Conservation (phyloP, 1,140 invertebrate genomes). For the Bombyx mori region ASM3026992v2 NC_085118.1:3883001-3883500, state of each 20-base stretch:
- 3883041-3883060: too few relatives aligned
- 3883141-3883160: conserved; percentile 29
- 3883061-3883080: too few relatives aligned
- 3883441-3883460: too few relatives aligned
- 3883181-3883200: neutral
- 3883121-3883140: conserved; percentile 48
- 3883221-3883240: neutral
- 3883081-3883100: conserved; percentile 37
- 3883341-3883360: too few relatives aligned
- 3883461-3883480: too few relatives aligned
- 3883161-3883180: neutral
- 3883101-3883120: conserved; percentile 44
- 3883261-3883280: neutral
- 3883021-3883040: too few relatives aligned
- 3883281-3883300: neutral
- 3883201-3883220: neutral
- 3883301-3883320: neutral
- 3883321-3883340: neutral
- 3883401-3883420: too few relatives aligned
- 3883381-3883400: too few relatives aligned
- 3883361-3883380: too few relatives aligned
- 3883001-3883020: too few relatives aligned
- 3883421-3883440: too few relatives aligned
- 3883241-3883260: neutral
- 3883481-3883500: too few relatives aligned